A percentile compares a stretch with the other conserved stretches of the same genome.
phyloP scores from a whole-genome alignment of 2,113 vertebrate species.

The Abramis brama region DNA sequence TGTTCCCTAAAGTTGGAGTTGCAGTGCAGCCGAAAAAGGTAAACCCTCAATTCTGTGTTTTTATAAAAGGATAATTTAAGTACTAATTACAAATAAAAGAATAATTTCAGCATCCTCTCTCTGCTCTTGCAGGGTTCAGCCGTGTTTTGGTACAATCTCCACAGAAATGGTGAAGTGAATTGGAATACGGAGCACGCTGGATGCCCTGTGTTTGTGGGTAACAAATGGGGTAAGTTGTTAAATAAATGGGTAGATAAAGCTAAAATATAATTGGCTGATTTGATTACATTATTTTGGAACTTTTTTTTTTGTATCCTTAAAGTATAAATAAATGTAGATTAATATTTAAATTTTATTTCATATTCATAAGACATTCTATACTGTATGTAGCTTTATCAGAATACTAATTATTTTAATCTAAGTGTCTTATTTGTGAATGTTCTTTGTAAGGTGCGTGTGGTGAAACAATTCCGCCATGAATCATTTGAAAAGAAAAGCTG shows the following conservation, averaged over 20 bases:
- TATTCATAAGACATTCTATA: neutral
- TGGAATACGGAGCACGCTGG: conserved; percentile 30
- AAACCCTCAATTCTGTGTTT: neutral
- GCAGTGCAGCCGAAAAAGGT: conserved; percentile 84
- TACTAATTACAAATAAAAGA: neutral
- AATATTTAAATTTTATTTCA: too few relatives aligned
- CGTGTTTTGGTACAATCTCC: conserved; percentile 59
- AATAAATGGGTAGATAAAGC: neutral
- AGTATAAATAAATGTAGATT: neutral
- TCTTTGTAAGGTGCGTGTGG: neutral
- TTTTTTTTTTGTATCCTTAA: neutral
- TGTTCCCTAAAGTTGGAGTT: conserved; percentile 84
- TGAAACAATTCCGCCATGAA: neutral
- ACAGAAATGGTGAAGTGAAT: conserved; percentile 36
- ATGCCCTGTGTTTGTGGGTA: conserved; percentile 51
- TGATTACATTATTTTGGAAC: neutral
- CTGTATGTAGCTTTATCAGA: neutral
- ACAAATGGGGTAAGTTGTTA: conserved; percentile 53
- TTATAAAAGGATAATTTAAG: neutral
- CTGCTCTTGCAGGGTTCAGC: conserved; percentile 48
- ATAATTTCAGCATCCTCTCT: neutral
- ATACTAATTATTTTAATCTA: too few relatives aligned
- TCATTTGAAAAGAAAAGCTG: neutral
- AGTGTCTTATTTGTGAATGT: neutral
- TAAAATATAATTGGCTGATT: neutral